phyloP scores from a whole-genome alignment of 1,140 invertebrate genomes.

The Drosophila grimshawi region DNA sequence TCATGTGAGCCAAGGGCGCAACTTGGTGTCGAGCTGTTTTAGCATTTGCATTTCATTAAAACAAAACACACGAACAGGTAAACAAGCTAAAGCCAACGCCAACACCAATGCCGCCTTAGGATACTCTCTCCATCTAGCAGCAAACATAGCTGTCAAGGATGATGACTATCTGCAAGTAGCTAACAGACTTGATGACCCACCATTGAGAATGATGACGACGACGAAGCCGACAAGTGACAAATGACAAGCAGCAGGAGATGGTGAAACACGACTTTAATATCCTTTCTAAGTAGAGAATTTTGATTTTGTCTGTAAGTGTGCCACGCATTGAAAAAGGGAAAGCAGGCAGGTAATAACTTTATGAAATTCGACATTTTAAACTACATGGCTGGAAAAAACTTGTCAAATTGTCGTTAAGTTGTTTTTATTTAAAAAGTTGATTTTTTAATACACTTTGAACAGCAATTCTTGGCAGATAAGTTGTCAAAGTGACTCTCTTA shows the following conservation, averaged over 20 bases:
- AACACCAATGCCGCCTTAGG: conserved; percentile 6
- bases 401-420: no score
- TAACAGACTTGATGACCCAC: conserved; percentile 42
- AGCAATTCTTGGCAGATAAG: no score
- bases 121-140: conserved; percentile 33
- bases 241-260: conserved; percentile 27
- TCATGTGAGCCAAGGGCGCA: conserved; percentile 15
- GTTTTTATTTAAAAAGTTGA: no score
- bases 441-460: no score
- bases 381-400: no score
- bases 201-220: conserved; percentile 46
- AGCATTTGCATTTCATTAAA: conserved; percentile 81
- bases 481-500: no score
- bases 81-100: conserved; percentile 52
- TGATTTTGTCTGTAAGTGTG: background rate
- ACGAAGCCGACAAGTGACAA: conserved; percentile 42
- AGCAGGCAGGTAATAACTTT: no score
- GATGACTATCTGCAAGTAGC: conserved; percentile 22
- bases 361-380: no score
- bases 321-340: background rate
- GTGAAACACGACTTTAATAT: conserved; percentile 24
- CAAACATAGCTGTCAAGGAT: conserved; percentile 3
- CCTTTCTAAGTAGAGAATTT: conserved; percentile 11
- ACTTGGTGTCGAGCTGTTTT: conserved; percentile 47
- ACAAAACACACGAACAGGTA: conserved; percentile 58